Evolutionary conservation across 1,140 invertebrate genomes (phyloP).

Genomic region (Trypoxylus dichotomus): DNA sequence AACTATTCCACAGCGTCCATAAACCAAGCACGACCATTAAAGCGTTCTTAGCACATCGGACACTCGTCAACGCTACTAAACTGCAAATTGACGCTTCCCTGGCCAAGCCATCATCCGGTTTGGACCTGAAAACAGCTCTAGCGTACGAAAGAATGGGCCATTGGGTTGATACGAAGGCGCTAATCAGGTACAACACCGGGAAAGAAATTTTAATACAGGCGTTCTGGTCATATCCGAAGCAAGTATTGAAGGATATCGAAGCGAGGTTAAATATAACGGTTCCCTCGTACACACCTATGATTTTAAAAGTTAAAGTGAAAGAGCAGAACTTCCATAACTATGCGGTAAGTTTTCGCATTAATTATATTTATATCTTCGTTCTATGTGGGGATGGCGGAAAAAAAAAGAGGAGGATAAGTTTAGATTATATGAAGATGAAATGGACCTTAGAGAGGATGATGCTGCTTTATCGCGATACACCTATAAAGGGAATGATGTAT

Average conservation of each 20-base stretch:
- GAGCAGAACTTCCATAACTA: constrained; percentile 62
- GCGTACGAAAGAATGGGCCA: constrained; percentile 53
- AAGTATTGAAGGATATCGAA: constrained; percentile 60
- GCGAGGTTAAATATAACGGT: constrained; percentile 63
- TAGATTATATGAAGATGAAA: constrained; percentile 8
- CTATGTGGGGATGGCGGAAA: not conserved
- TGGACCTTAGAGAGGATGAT: constrained; percentile 31
- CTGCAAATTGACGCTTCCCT: constrained; percentile 35
- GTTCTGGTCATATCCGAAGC: constrained; percentile 58
- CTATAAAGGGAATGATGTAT: too few species aligned
- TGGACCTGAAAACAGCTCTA: constrained; percentile 54
- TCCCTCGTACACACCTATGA: constrained; percentile 64
- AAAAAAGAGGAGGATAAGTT: not conserved
- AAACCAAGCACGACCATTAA: constrained; percentile 59
- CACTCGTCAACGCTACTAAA: constrained; percentile 46
- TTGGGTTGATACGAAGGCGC: constrained; percentile 50
- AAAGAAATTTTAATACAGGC: constrained; percentile 63
- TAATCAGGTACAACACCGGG: constrained; percentile 53
- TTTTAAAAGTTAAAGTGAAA: constrained; percentile 58
- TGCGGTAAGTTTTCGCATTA: constrained; percentile 55
- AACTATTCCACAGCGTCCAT: constrained; percentile 45
- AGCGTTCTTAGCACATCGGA: constrained; percentile 58
- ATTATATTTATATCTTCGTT: constrained; percentile 21
- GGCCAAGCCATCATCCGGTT: constrained; percentile 50
- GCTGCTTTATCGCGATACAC: constrained; percentile 23